Conservation (phyloP, 2,888 invertebrate species). For the Priocnemis perturbator region DNA sequence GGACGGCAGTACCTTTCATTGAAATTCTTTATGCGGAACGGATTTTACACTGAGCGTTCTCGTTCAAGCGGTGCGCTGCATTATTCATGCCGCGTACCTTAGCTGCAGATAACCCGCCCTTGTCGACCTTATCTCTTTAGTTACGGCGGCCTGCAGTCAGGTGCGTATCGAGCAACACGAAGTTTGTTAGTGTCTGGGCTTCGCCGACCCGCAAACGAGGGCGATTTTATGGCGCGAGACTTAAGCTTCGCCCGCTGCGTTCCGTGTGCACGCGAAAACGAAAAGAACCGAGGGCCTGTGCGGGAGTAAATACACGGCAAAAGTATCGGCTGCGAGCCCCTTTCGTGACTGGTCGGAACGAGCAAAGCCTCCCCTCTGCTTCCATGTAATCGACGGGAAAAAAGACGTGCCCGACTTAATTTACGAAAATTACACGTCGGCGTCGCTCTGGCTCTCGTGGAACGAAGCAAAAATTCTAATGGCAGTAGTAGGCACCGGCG, state of each 20-base stretch:
- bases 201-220: slow-evolving; percentile 28
- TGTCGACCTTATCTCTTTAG: slow-evolving; percentile 59
- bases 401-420: no score
- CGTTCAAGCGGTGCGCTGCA: slow-evolving; percentile 47
- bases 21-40: neutral
- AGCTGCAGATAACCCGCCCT: slow-evolving; percentile 62
- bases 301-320: no score
- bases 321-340: neutral
- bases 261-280: slow-evolving; percentile 28
- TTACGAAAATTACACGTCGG: no score
- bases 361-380: no score
- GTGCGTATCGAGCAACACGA: slow-evolving; percentile 37
- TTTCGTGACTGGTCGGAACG: slow-evolving; percentile 37
- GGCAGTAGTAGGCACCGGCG: no score
- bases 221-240: slow-evolving; percentile 24
- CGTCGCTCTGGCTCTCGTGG: no score
- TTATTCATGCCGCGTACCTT: slow-evolving; percentile 62
- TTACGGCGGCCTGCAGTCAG: slow-evolving; percentile 49
- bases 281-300: neutral
- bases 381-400: no score
- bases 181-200: neutral
- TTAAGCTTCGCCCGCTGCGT: slow-evolving; percentile 7
- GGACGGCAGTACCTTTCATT: neutral
- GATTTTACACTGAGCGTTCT: slow-evolving; percentile 39
- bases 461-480: no score